Evolutionary conservation across 2,888 invertebrate genomes (phyloP).

Genomic region (Odontomyia ornata): DNA sequence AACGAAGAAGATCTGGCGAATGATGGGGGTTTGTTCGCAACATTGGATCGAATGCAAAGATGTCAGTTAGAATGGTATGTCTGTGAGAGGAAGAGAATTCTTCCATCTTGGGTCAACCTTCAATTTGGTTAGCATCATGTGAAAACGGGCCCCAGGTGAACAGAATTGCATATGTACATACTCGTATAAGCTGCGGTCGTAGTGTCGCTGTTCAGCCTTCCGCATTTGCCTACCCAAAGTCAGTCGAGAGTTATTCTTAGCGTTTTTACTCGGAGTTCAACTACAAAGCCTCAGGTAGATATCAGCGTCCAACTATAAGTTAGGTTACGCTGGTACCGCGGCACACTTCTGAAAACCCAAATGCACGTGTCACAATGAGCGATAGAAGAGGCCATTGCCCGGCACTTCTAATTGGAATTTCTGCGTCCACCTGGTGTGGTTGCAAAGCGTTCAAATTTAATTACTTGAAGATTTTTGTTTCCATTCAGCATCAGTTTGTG

Average conservation of each 20-base stretch:
- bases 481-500: background rate
- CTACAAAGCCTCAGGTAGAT: background rate
- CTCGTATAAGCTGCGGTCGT: too few species aligned
- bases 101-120: constrained; percentile 14
- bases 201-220: background rate
- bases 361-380: constrained; percentile 30
- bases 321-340: background rate
- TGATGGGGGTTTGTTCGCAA: too few species aligned
- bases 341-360: background rate
- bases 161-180: background rate
- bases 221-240: too few species aligned
- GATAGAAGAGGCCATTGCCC: constrained; percentile 34
- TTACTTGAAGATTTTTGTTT: constrained; percentile 13
- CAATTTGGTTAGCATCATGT: background rate
- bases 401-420: background rate
- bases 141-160: background rate
- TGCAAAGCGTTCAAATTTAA: constrained; percentile 4
- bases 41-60: background rate
- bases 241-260: too few species aligned
- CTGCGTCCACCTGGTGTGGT: background rate
- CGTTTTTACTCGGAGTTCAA: too few species aligned
- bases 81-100: background rate
- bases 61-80: background rate
- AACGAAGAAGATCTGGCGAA: too few species aligned
- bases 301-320: background rate